phyloP scores from a whole-genome alignment of 1,140 invertebrate genomes.

The Drosophila jambulina region DNA sequence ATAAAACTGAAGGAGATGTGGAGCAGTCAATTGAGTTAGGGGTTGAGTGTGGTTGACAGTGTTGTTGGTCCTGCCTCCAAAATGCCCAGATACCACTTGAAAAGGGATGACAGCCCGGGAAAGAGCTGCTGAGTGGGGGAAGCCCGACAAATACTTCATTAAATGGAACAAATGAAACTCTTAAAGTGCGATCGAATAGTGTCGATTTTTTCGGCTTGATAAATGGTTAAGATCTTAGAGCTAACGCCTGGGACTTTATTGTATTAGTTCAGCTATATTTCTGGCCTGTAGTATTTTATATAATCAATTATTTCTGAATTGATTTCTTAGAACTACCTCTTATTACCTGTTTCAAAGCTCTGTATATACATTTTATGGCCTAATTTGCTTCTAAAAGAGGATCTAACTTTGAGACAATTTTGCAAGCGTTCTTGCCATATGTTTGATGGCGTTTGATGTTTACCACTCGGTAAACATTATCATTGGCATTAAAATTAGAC shows the following conservation, averaged over 20 bases:
- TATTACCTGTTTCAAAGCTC: neutral
- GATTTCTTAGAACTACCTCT: neutral
- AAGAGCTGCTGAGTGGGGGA: neutral
- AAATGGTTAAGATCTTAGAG: conserved; percentile 1
- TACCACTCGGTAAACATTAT: conserved; percentile 28
- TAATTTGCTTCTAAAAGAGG: neutral
- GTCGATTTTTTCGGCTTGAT: conserved; percentile 6
- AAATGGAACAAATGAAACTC: conserved; percentile 51
- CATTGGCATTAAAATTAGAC: conserved; percentile 26
- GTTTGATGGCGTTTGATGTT: conserved; percentile 28
- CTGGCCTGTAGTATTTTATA: too few relatives aligned
- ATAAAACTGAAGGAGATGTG: neutral
- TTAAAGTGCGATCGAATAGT: conserved; percentile 23
- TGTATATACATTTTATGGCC: neutral
- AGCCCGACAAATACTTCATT: conserved; percentile 53
- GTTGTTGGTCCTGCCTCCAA: conserved; percentile 18
- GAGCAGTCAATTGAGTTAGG: conserved; percentile 54
- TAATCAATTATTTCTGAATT: neutral
- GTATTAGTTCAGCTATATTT: neutral
- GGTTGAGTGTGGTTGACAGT: conserved; percentile 53
- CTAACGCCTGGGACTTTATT: neutral
- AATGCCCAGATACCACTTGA: conserved; percentile 36
- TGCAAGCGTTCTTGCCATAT: neutral
- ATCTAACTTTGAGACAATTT: neutral
- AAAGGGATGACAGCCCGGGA: conserved; percentile 45